Base-by-base conservation (phyloP, 2,888 invertebrate genomes). In the Deilephila elpenor region DNA sequence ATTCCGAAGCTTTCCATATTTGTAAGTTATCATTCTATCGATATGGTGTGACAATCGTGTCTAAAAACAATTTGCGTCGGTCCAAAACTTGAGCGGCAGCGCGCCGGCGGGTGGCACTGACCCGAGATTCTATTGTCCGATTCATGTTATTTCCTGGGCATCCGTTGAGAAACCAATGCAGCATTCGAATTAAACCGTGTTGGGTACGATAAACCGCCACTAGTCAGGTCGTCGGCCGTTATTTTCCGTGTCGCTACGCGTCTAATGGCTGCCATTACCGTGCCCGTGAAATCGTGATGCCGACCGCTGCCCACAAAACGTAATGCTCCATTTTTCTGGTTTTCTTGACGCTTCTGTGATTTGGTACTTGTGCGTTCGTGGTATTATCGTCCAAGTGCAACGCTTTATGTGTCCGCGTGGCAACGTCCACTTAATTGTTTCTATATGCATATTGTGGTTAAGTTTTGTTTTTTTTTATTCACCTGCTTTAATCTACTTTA, bases 261-360 rank as follows among this genome's bases (percentile, higher is more conserved):
- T 87, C 86, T 91, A 92, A 91, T 91, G 87, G 89, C 86, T 70
- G 83, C 88, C 84, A 91, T 91, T 89, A 92, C 88, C 77, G 84
- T 78, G 88, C 79, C 89, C 90, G 89, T 92, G 89, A 92, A 92
- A 89, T 92, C 91, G 89, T 91, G 89, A 90, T 88, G 89, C 78
- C 88, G 86, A 85, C 86, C 87, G 86, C 85, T 88, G 86, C 87
- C 89, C 89, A 90, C 89, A 89, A 89, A 89, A 88, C 83, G 84
- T 84, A 86, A 87, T 86, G 85, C 83, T 88, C 83, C 85, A 87
- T 88, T 90, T 89, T 90, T 88, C 84, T 86, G 83, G 87, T 87
- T 87, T 84, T 80, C 80, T 78, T 79, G 78, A 82, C 71, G 71
- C 61, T 71, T 71, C 71, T 64, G 74, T 72, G 74, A 67, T 72